Evolutionary conservation across 2,888 invertebrate species (phyloP).

Genomic region (Sinelater perroti): DNA sequence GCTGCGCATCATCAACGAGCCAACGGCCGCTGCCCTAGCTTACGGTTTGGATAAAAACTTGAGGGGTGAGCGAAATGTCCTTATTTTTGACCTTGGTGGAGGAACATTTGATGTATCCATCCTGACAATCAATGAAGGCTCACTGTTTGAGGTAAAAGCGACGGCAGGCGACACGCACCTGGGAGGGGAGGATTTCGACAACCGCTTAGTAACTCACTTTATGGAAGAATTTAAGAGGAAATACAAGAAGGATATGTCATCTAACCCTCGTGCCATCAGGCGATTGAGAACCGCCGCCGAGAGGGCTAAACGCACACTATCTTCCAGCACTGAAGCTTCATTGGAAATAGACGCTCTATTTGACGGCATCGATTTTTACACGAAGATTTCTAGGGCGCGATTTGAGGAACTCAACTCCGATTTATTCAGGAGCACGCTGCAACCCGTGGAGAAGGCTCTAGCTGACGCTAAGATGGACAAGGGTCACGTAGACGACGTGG

Average conservation of each 20-base stretch:
- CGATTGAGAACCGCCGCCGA: conserved; percentile 64
- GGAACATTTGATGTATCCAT: conserved; percentile 85
- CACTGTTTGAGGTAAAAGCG: conserved; percentile 79
- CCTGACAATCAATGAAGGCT: conserved; percentile 81
- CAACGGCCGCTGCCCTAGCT: conserved; percentile 78
- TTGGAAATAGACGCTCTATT: conserved; percentile 64
- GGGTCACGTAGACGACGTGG: conserved; percentile 77
- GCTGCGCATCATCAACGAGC: conserved; percentile 83
- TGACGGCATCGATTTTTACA: conserved; percentile 68
- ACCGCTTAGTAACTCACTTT: conserved; percentile 66
- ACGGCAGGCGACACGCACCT: conserved; percentile 88
- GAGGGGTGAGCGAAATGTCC: conserved; percentile 69
- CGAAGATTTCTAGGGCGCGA: conserved; percentile 77
- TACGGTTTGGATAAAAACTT: conserved; percentile 77
- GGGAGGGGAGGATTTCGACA: conserved; percentile 77
- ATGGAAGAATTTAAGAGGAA: conserved; percentile 67
- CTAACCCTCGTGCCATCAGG: conserved; percentile 60
- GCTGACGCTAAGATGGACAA: conserved; percentile 82
- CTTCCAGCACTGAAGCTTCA: conserved; percentile 63
- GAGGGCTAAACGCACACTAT: conserved; percentile 60
- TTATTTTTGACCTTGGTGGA: conserved; percentile 72
- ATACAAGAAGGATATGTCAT: conserved; percentile 61
- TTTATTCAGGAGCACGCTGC: conserved; percentile 75
- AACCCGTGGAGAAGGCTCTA: conserved; percentile 81
- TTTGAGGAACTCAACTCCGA: conserved; percentile 81